These are phyloP conservation scores for Brachionus manjavacas DNA, from an alignment of 1,140 invertebrate species.

Conservation along the genomic window DNA sequence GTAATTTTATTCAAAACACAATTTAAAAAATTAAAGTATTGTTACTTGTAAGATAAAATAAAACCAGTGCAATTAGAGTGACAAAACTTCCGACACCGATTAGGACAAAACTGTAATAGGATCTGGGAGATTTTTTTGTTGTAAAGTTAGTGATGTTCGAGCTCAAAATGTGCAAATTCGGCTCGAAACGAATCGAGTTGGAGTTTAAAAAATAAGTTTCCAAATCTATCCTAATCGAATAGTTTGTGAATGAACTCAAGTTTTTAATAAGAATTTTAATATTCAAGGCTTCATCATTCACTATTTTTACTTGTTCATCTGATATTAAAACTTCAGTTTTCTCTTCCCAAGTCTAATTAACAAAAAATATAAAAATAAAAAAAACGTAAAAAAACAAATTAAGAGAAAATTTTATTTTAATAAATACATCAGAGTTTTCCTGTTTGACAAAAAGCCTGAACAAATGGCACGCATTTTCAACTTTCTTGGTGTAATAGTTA, in stretches of 20 bases:
- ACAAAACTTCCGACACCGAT: background rate
- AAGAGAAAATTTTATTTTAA: background rate
- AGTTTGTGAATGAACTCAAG: background rate
- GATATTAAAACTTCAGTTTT: background rate
- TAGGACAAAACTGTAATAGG: background rate
- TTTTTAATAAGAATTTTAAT: background rate
- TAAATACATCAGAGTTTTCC: background rate
- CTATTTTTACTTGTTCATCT: background rate
- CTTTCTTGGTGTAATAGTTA: background rate
- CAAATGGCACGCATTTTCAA: slow-evolving; percentile 27
- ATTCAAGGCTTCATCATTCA: background rate
- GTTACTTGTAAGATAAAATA: background rate
- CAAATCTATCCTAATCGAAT: slow-evolving; percentile 13
- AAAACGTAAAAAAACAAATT: background rate
- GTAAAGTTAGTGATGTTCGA: background rate
- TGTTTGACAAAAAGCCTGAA: background rate
- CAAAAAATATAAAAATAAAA: too few species aligned
- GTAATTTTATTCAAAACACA: background rate
- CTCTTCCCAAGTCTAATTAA: slow-evolving; percentile 1
- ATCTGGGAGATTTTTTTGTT: background rate
- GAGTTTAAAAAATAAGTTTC: slow-evolving; percentile 11
- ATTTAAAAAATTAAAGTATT: background rate
- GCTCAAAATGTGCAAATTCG: background rate
- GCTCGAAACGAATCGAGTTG: background rate
- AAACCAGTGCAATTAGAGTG: background rate